Base-by-base conservation (phyloP, 2,797 vertebrate genomes). In the Melanotaenia parkinsoni region DNA sequence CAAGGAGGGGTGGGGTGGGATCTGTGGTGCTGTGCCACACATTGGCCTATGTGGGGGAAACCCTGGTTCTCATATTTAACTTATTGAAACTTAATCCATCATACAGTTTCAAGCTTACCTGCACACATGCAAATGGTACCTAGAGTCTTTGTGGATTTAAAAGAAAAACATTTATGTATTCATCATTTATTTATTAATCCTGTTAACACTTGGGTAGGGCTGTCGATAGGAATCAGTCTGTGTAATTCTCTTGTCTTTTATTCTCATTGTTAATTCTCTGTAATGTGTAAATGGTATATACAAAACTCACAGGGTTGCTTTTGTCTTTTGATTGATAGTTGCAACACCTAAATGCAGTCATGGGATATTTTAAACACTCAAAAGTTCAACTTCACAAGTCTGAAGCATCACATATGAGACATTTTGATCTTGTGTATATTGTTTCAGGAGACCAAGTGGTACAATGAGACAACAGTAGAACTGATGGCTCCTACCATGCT, bases 401-500 rank as follows among this genome's bases (percentile, higher is more conserved):
- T n/a, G 26, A 28, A 10, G n/a, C 18, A 11, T 10, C 22, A 43
- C 20, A 18, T 4, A 3, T 13, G 0, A 30, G 28, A 33, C 14
- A 1, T 14, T 60, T 63, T 65, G 1, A 33, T 22, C 4, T n/a
- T 50, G n/a, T 63, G 7, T 4, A 4, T 30, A 11, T 37, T 51
- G 8, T 79, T 83, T 66, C 89, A 99, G 98, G 96, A 95, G 76
- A 97, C 96, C 0, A 96, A 95, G 86, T 99, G 97, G 98, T 99
- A 98, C 0, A 93, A 96, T 5, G 96, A 99, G 92, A 97, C 96
- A 7, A 97, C 96, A 0, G 97, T 99, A 73, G 97, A 99, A 58
- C 63, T 99, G 81, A 99, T 99, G 97, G 97, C 98, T 69, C 98
- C 98, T 35, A 96, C 96, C 0, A 95, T 99, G 89, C 96, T 99